Evolutionary conservation across 2,888 invertebrate genomes (phyloP), one percentile per base, ranked within the genome.

Genomic region (Stenolophus ochropezus): DNA sequence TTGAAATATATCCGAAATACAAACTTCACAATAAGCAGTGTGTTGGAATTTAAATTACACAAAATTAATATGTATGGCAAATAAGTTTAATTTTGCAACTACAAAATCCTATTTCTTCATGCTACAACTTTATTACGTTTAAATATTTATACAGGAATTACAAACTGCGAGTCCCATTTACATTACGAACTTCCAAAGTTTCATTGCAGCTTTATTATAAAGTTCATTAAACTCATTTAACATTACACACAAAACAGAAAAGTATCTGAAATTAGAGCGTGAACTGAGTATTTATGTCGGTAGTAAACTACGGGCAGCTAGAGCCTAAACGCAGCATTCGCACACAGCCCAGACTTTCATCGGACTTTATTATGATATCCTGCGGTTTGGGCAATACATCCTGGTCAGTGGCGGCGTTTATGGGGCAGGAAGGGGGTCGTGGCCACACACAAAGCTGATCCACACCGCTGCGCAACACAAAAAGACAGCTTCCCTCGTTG

Each of bases 331-430:
- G 61, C 25, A 0, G n/a, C 18, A 23, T 73, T 73, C 49, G 73
- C 47, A 73, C 49, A 51, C 73, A 73, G 11, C 49, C 49, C 8
- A 2, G 14, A 49, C 49, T 21, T 73, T 47, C 49, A 49, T 49
- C 16, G 47, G 20, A 76, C 27, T 76, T 42, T 76, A 76, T 58
- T 76, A 76, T 76, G 76, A 58, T 56, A 76, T 76, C 76, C 76
- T 76, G 76, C 33, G 76, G 76, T 76, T 76, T 74, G 53, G 18
- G 56, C 75, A 56, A 75, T 75, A 75, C 27, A 75, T 75, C 75
- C 75, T 75, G 75, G 75, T 75, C 75, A 76, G 76, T 18, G 25
- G 51, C 58, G 21, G 33, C 58, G 20, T 56, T 76, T 69, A 20
- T 27, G 18, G 20, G 14, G 69, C 47, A 14, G 42, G 42, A 69